Evolutionary conservation across 2,113 vertebrate genomes (phyloP).

Genomic region (Promerops cafer): DNA sequence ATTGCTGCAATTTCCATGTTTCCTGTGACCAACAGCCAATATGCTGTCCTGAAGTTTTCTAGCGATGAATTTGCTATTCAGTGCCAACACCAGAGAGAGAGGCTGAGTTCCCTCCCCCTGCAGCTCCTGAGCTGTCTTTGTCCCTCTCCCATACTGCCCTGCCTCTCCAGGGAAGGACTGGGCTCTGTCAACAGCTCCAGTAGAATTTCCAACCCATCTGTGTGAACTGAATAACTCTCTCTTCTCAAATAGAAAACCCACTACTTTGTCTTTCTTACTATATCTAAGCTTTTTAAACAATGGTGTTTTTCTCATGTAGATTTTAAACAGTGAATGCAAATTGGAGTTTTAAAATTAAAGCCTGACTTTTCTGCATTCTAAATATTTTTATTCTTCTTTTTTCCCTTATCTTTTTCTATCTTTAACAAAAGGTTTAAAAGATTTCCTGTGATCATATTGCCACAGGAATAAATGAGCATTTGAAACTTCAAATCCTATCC

Average conservation of each 20-base stretch:
- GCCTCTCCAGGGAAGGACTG: not conserved
- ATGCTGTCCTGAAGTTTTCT: not conserved
- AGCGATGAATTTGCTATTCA: not conserved
- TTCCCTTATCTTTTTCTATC: not conserved
- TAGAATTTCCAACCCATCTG: not conserved
- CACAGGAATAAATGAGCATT: not conserved
- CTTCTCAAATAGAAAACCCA: not conserved
- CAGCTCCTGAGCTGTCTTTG: not conserved
- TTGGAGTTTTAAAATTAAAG: not conserved
- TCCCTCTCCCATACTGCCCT: not conserved
- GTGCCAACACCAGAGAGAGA: not conserved
- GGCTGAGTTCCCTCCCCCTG: not conserved
- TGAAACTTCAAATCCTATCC: not conserved
- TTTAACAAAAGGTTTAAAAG: not conserved
- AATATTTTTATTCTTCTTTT: not conserved
- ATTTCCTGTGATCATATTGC: not conserved
- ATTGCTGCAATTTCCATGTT: not conserved
- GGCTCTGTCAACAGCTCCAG: not conserved
- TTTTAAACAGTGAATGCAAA: not conserved
- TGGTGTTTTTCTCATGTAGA: not conserved
- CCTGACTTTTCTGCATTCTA: not conserved
- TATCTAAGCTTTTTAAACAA: not conserved
- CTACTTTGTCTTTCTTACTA: not conserved
- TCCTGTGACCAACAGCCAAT: not conserved
- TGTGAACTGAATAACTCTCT: not conserved